Conservation (phyloP, 2,797 vertebrate species). For the Sternarchorhynchus goeldii region DNA sequence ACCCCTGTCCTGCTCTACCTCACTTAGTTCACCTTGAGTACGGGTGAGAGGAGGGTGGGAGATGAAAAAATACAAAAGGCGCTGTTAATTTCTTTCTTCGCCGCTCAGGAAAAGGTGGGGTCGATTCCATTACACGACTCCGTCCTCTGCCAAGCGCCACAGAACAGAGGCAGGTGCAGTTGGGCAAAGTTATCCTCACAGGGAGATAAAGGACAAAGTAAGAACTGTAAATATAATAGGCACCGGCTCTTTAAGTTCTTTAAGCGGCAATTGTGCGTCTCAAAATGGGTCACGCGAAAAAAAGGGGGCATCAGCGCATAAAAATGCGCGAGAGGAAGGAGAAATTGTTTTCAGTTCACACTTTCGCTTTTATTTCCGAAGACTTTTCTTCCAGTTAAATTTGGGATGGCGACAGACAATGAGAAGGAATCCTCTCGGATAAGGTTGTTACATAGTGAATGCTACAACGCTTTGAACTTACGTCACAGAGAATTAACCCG, state of each 20-base stretch:
- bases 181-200: not conserved
- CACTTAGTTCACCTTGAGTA: slow-evolving; percentile 69
- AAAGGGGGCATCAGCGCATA: slow-evolving; percentile 28
- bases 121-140: slow-evolving; percentile 43
- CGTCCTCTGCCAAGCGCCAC: slow-evolving; percentile 29
- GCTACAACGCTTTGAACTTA: slow-evolving; percentile 76
- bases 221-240: slow-evolving; percentile 32
- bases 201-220: slow-evolving; percentile 2
- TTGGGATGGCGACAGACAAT: slow-evolving; percentile 65
- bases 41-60: slow-evolving; percentile 46
- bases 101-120: slow-evolving; percentile 55
- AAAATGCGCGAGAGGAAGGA: slow-evolving; percentile 27
- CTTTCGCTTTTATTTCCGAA: slow-evolving; percentile 48
- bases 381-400: slow-evolving; percentile 59
- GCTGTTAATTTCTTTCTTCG: slow-evolving; percentile 65
- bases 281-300: slow-evolving; percentile 29
- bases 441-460: slow-evolving; percentile 71
- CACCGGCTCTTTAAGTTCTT: not conserved
- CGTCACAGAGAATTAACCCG: slow-evolving; percentile 68
- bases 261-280: slow-evolving; percentile 15
- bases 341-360: slow-evolving; percentile 44
- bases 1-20: slow-evolving; percentile 64
- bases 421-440: slow-evolving; percentile 59
- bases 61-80: slow-evolving; percentile 72
- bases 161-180: not conserved